A percentile compares a stretch with the other conserved stretches of the same genome.
These are phyloP conservation scores for Euphydryas editha DNA, from an alignment of 2,888 invertebrate species.

Conservation along the genomic window DNA sequence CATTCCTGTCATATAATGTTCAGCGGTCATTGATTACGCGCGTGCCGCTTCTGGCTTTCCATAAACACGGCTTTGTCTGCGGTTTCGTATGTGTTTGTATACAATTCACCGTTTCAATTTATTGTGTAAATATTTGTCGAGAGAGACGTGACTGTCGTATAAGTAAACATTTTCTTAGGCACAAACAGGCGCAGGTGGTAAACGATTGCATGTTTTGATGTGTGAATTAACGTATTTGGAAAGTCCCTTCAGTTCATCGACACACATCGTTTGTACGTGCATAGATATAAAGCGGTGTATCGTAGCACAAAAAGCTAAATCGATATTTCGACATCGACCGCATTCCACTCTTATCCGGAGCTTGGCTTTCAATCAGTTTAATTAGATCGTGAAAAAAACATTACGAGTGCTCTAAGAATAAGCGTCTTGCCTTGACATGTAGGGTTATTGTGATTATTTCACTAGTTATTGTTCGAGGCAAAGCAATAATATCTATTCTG, in stretches of 20 bases:
- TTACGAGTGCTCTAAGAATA: constrained; percentile 40
- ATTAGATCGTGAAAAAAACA: constrained; percentile 66
- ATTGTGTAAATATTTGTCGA: constrained; percentile 50
- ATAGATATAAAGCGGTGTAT: constrained; percentile 39
- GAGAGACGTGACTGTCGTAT: constrained; percentile 66
- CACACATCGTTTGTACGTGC: constrained; percentile 41
- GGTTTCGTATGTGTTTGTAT: constrained; percentile 44
- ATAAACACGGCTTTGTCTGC: constrained; percentile 60
- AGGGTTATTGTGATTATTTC: constrained; percentile 44
- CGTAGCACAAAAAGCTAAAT: constrained; percentile 63
- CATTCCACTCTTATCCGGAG: constrained; percentile 66
- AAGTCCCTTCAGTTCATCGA: constrained; percentile 48
- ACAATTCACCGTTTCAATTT: constrained; percentile 53
- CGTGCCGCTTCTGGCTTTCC: constrained; percentile 58
- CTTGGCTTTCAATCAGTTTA: constrained; percentile 68
- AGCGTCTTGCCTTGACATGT: constrained; percentile 32
- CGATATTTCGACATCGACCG: constrained; percentile 68
- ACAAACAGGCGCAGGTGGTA: constrained; percentile 58
- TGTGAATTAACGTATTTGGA: constrained; percentile 48
- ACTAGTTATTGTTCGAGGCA: constrained; percentile 31
- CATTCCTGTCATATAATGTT: constrained; percentile 59
- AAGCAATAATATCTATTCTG: constrained; percentile 5
- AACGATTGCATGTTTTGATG: constrained; percentile 53
- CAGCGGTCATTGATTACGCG: constrained; percentile 55
- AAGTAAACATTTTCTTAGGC: constrained; percentile 58